phyloP scores from a whole-genome alignment of 2,113 vertebrate species.

The Semnornis frantzii region DNA sequence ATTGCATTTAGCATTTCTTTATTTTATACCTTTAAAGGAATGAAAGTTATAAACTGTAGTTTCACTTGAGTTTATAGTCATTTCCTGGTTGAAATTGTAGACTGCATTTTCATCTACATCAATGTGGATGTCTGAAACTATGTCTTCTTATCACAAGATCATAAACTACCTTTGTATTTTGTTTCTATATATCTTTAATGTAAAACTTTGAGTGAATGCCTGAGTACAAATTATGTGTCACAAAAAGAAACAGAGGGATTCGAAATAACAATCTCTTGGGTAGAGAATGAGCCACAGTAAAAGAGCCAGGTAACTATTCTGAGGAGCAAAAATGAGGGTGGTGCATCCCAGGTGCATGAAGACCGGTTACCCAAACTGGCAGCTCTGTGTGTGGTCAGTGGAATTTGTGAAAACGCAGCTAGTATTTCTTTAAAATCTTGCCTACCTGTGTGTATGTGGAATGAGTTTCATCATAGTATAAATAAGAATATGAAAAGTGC shows the following conservation, averaged over 20 bases:
- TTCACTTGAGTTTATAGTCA: slow-evolving; percentile 54
- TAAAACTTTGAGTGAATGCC: slow-evolving; percentile 7
- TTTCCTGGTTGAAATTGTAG: slow-evolving; percentile 34
- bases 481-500: not conserved
- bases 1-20: slow-evolving; percentile 47
- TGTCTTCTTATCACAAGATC: slow-evolving; percentile 33
- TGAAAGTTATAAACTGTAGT: slow-evolving; percentile 34
- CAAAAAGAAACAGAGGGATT: not conserved
- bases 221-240: slow-evolving; percentile 47
- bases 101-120: slow-evolving; percentile 44
- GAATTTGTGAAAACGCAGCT: not conserved
- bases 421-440: not conserved
- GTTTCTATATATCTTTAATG: slow-evolving; percentile 53
- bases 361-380: not conserved
- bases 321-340: not conserved
- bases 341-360: not conserved
- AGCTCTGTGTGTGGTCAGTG: not conserved
- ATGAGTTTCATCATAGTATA: not conserved
- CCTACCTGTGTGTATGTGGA: not conserved
- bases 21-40: slow-evolving; percentile 46
- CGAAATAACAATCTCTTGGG: not conserved
- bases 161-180: slow-evolving; percentile 54
- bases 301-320: not conserved
- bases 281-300: not conserved
- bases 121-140: slow-evolving; percentile 14